Evolutionary conservation across 1,140 invertebrate genomes (phyloP), one percentile per base, ranked within the genome.

Genomic region (Thaumetopoea pityocampa): DNA sequence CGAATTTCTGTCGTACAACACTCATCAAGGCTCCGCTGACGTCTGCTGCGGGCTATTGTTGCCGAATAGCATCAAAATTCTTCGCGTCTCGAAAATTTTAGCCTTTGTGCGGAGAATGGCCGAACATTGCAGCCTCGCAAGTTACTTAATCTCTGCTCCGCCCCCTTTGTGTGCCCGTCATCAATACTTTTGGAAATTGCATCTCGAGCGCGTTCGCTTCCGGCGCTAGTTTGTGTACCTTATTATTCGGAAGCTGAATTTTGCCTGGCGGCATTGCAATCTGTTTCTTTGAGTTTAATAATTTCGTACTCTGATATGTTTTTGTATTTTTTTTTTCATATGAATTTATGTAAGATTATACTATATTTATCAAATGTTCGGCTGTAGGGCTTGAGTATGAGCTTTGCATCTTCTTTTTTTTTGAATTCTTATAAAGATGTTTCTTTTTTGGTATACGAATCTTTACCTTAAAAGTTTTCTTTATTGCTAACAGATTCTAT

Each of bases 1-100:
- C 46, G 53, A 64, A 70, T 67, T 63, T 54, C 60, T 58, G 44
- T 64, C 57, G 44, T 69, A 63, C 67, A 76, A 70, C 64, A 68
- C 64, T 76, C 60, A 70, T 67, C 54, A 50, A 44, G 34, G 48
- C 50, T 58, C 29, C 41, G 40, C 48, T 55, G 60, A 62, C 50
- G 55, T 62, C 51, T 53, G 42, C 20, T 45, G 10, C 49, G 41
- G 40, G 42, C 58, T 40, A 68, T 68, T 64, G 65, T 70, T 62
- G 53, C 42, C 56, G 30, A 40, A 47, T 51, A 50, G 56, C 59
- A 58, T 60, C 65, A 60, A 69, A 64, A 69, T 67, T 71, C 65
- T 70, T 70, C 41, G 38, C 44, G 57, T 59, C 61, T 55, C 63
- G 54, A 61, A 65, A 65, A 60, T 69, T 58, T 61, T 28, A 54